These are phyloP conservation scores for Muntiacus muntjak DNA, from an alignment of 2,113 vertebrate genomes.

Conservation along the genomic window DNA sequence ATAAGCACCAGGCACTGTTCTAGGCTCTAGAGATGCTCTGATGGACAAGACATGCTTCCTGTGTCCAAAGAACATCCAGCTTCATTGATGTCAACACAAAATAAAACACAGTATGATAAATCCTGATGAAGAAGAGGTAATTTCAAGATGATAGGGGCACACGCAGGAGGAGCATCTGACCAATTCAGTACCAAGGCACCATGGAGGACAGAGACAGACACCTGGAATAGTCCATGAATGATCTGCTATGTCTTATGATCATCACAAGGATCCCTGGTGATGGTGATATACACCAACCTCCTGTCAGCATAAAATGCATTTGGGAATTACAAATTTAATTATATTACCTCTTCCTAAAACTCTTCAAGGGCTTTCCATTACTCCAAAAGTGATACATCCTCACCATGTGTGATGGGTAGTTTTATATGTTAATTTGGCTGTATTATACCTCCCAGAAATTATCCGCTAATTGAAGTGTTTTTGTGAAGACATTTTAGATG, in stretches of 20 bases:
- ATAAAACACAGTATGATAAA: neutral
- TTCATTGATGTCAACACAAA: neutral
- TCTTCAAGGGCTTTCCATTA: neutral
- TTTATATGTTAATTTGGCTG: neutral
- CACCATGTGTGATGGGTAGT: neutral
- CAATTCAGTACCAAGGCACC: neutral
- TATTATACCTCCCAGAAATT: neutral
- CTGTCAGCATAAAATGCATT: neutral
- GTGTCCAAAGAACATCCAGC: neutral
- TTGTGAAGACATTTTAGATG: neutral
- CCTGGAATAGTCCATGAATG: neutral
- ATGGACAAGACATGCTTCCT: neutral
- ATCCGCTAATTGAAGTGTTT: neutral
- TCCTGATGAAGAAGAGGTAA: neutral
- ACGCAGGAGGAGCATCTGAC: neutral
- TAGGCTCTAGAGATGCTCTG: neutral
- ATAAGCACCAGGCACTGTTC: neutral
- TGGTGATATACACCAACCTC: neutral
- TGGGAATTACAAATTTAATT: neutral
- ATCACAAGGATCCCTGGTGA: neutral
- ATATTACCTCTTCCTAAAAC: neutral
- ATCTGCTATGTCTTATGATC: neutral
- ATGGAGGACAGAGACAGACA: neutral
- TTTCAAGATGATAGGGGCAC: neutral
- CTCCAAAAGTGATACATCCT: neutral